Conservation (phyloP, 1,140 invertebrate genomes). For the Antheraea mylitta region DNA sequence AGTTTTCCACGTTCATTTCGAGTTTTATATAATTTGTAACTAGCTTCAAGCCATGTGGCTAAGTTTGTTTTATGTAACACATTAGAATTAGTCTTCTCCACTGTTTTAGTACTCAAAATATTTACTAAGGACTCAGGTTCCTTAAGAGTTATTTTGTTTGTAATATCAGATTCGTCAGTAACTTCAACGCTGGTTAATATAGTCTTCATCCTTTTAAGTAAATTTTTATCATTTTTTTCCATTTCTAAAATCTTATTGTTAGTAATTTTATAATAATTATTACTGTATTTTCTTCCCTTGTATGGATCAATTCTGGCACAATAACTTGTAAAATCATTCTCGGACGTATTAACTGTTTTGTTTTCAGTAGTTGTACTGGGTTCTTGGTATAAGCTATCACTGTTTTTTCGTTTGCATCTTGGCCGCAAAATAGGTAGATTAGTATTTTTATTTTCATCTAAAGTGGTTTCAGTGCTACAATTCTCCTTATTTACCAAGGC, state of each 20-base stretch:
- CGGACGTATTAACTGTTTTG: background rate
- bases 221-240: constrained; percentile 53
- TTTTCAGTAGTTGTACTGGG: background rate
- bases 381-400: background rate
- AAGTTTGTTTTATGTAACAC: constrained; percentile 36
- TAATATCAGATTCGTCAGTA: background rate
- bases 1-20: constrained; percentile 34
- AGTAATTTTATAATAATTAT: constrained; percentile 45
- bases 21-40: constrained; percentile 58
- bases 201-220: constrained; percentile 41
- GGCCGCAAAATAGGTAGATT: background rate
- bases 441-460: background rate
- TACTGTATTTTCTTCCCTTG: constrained; percentile 45
- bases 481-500: background rate
- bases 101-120: background rate
- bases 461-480: background rate
- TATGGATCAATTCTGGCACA: constrained; percentile 46
- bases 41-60: constrained; percentile 55
- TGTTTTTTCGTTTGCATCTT: background rate
- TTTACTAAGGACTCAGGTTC: background rate
- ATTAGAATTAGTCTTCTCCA: background rate
- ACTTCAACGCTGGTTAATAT: constrained; percentile 26
- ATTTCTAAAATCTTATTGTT: constrained; percentile 57
- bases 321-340: constrained; percentile 1
- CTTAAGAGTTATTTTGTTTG: background rate